phyloP scores from a whole-genome alignment of 2,888 invertebrate species.

The Hemistola chrysoprasaria region DNA sequence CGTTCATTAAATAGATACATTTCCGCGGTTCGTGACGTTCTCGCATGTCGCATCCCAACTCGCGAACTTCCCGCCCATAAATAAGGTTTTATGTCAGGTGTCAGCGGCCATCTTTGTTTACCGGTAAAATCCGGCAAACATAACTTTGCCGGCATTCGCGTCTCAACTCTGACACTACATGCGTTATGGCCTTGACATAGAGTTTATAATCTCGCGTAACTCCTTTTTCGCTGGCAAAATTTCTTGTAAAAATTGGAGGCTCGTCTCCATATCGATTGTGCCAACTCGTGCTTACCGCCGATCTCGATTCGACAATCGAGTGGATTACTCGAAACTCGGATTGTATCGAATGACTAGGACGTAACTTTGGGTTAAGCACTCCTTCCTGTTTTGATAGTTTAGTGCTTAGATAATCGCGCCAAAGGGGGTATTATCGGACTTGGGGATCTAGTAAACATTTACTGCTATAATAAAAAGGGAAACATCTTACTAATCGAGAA shows the following conservation, averaged over 20 bases:
- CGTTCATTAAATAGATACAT: slow-evolving; percentile 58
- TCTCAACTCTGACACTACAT: slow-evolving; percentile 37
- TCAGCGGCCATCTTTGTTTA: slow-evolving; percentile 71
- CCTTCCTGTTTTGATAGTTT: slow-evolving; percentile 36
- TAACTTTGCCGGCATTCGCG: slow-evolving; percentile 39
- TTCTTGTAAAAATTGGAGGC: slow-evolving; percentile 61
- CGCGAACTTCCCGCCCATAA: slow-evolving; percentile 75
- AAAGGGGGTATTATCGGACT: slow-evolving; percentile 28
- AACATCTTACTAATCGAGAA: slow-evolving; percentile 13
- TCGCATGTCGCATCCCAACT: slow-evolving; percentile 73
- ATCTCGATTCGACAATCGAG: slow-evolving; percentile 72
- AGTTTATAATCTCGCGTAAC: slow-evolving; percentile 44
- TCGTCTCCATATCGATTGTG: slow-evolving; percentile 75
- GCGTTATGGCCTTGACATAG: slow-evolving; percentile 53
- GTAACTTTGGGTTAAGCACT: slow-evolving; percentile 39
- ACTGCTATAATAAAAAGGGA: slow-evolving; percentile 27
- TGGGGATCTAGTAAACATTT: slow-evolving; percentile 23
- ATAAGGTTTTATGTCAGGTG: slow-evolving; percentile 77
- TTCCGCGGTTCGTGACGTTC: slow-evolving; percentile 72
- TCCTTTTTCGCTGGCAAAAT: slow-evolving; percentile 36
- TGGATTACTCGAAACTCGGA: slow-evolving; percentile 57
- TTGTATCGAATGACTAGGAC: slow-evolving; percentile 40
- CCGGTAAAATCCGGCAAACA: slow-evolving; percentile 51
- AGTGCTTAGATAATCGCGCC: slow-evolving; percentile 24
- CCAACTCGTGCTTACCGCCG: slow-evolving; percentile 78